Base-by-base conservation (phyloP, 2,888 invertebrate species). In the Trichopoda pennipes region DNA sequence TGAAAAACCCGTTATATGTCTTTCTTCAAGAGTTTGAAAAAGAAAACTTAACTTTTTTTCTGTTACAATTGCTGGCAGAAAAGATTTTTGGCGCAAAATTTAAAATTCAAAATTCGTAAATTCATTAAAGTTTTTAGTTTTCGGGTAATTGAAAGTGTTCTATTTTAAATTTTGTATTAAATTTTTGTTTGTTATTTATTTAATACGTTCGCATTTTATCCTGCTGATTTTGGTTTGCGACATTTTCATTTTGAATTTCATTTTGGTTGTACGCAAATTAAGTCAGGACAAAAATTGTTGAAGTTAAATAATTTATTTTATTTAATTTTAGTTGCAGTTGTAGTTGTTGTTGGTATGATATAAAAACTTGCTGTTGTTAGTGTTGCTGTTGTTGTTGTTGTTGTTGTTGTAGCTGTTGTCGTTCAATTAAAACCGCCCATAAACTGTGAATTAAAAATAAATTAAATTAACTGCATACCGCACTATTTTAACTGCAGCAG, bases 381-480 rank as follows among this genome's bases (percentile, higher is more conserved):
- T 10, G 14, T 38, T 8, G 38, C 38, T 2, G 9, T 38, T 28
- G 28, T 28, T 28, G 28, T 28, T 10, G 14, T 38, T 8, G 38
- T 9, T 2, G 9, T 38, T 10, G 14, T 38, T 38, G 38, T 38
- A 12, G 69, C 68, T 61, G 66, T 69, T 55, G 73, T 42, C 49
- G 68, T 74, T 68, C 68, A 55, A 80, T 74, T 80, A 74, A 72
- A 80, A 74, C 79, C 79, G 79, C 73, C 79, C 79, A 80, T 80
- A 80, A 80, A 80, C 79, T 79, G 79, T 79, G 53, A 80, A 80
- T 80, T 80, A 74, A 80, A 80, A 68, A 80, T 80, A 74, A 74
- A 80, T 80, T 80, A 80, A 80, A 73, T 80, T 74, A 61, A 80
- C 68, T 61, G 74, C 79, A 80, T 69, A 55, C 79, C 79, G 61